Base-by-base conservation (phyloP, 92 coral and sea anemone species). In the Heliopora coerulea region DNA sequence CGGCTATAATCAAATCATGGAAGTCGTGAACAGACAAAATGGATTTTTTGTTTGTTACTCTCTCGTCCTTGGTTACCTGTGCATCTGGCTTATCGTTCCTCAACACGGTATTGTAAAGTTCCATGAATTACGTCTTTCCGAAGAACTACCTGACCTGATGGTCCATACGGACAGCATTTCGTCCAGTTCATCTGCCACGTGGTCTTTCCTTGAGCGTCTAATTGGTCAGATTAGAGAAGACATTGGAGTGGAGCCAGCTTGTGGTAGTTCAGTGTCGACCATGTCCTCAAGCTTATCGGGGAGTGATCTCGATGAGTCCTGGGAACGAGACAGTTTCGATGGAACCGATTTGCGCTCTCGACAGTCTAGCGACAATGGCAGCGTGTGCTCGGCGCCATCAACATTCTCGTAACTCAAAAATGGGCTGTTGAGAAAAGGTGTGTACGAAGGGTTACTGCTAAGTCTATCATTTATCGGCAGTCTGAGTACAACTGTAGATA, bases 151-250 rank as follows among this genome's bases (percentile, higher is more conserved):
- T 54, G 77, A 70, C 31, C 77, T 70, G 11, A 70, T 70, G 77
- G 77, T 70, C 5, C 77, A 70, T 14, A 35, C 58, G 63, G 77
- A 54, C 48, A 70, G 50, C 77, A 49, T 62, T 52, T 29, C 12
- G 28, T 33, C 77, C 46, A 32, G 19, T 14, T 24, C 31, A 48
- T 86, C 91, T 12, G 90, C 78, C 49, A 63, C 87, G 34, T 78
- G 85, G 26, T 79, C 99, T 13, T 73, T 95, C 50, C 83, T 95
- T 3, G 99, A 95, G 74, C 82, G 91, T 15, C 86, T 83, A 75
- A 95, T 95, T 85, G 87, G 95, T 18, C 96, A 95, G 54, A 86
- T 95, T 72, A 87, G 99, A 12, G 99, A 95, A 30, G 93, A 96
- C 28, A 65, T 95, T 73, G 99, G 99, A 34, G 99, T 95, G 32